Conservation (phyloP, 2,113 vertebrate genomes). For the human (Homo sapiens) region GRCh38 chr4:105282501-105283000, state of each 20-base stretch:
- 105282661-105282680: not conserved
- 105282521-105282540: not conserved
- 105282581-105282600: not conserved
- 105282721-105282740: not conserved
- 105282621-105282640: not conserved
- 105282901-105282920: too few species aligned
- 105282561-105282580: not conserved
- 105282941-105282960: too few species aligned
- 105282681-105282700: not conserved
- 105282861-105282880: too few species aligned
- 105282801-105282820: too few species aligned
- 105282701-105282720: not conserved
- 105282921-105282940: too few species aligned
- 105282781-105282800: too few species aligned
- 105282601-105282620: not conserved
- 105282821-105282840: too few species aligned
- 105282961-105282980: too few species aligned
- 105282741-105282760: not conserved
- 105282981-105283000: too few species aligned
- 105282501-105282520: not conserved
- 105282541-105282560: not conserved
- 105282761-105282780: too few species aligned
- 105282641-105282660: not conserved
- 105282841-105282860: too few species aligned
- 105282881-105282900: too few species aligned